Conservation (phyloP, 2,888 invertebrate species). For the Nesidiocoris tenuis region DNA sequence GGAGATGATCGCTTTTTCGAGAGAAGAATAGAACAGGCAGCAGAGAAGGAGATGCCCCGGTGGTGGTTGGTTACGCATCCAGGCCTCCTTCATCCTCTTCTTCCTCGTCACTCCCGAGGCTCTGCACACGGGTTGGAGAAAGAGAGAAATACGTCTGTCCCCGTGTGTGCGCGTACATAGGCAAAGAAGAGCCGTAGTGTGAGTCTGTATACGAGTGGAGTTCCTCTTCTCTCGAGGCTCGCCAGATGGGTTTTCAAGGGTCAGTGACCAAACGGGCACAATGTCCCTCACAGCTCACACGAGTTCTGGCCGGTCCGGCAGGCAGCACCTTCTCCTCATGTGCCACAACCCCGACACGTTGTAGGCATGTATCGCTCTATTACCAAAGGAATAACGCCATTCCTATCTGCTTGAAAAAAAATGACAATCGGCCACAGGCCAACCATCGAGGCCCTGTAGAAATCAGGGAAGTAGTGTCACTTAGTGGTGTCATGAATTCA, state of each 20-base stretch:
- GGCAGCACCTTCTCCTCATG: background rate
- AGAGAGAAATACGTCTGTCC: too few species aligned
- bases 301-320: background rate
- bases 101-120: background rate
- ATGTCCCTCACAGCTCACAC: slow-evolving; percentile 16
- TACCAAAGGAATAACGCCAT: background rate
- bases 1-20: slow-evolving; percentile 29
- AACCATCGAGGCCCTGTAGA: too few species aligned
- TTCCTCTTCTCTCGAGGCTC: background rate
- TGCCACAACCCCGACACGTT: background rate
- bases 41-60: background rate
- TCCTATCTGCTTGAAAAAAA: too few species aligned
- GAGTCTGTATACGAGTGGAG: background rate
- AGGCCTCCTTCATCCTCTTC: too few species aligned
- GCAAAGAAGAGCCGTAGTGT: background rate
- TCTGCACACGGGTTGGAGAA: background rate
- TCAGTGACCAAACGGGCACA: slow-evolving; percentile 27
- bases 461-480: too few species aligned
- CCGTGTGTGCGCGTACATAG: background rate
- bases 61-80: background rate
- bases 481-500: too few species aligned
- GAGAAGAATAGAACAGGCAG: slow-evolving; percentile 17
- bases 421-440: too few species aligned
- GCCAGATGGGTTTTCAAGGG: slow-evolving; percentile 8
- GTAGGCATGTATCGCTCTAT: background rate